A percentile compares a stretch with the other conserved stretches of the same genome.
phyloP scores from a whole-genome alignment of 2,888 invertebrate genomes.

The Steinernema hermaphroditum region DNA sequence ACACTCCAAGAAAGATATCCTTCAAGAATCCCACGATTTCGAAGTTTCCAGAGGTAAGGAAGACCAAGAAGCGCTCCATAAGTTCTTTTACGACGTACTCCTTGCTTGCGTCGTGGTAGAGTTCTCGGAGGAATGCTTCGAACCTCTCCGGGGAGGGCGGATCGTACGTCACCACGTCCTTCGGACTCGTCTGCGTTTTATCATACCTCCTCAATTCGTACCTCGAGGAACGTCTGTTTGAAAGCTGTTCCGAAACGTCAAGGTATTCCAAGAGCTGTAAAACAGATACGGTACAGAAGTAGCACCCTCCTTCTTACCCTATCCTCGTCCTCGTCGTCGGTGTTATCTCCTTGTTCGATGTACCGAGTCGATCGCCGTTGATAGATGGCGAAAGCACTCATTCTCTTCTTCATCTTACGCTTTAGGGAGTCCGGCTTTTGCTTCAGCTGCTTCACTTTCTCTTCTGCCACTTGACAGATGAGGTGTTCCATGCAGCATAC shows the following conservation, averaged over 20 bases:
- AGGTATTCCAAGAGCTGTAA: constrained; percentile 1
- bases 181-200: not conserved
- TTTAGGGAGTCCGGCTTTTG: not conserved
- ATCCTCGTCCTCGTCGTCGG: not conserved
- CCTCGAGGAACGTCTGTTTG: not conserved
- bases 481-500: not conserved
- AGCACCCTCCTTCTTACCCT: not conserved
- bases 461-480: not conserved
- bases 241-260: not conserved
- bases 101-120: not conserved
- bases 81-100: not conserved
- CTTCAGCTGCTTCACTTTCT: not conserved
- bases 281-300: not conserved
- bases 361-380: constrained; percentile 11
- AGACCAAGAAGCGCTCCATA: not conserved
- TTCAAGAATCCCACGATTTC: not conserved
- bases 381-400: not conserved
- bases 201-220: constrained; percentile 12
- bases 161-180: not conserved
- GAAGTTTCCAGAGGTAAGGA: not conserved
- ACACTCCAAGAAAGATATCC: not conserved
- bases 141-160: not conserved
- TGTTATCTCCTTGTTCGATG: not conserved
- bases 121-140: not conserved
- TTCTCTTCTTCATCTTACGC: not conserved